Evolutionary conservation across 2,888 invertebrate species (phyloP), one percentile per base, ranked within the genome.

Genomic region (Isotomurus palustris): DNA sequence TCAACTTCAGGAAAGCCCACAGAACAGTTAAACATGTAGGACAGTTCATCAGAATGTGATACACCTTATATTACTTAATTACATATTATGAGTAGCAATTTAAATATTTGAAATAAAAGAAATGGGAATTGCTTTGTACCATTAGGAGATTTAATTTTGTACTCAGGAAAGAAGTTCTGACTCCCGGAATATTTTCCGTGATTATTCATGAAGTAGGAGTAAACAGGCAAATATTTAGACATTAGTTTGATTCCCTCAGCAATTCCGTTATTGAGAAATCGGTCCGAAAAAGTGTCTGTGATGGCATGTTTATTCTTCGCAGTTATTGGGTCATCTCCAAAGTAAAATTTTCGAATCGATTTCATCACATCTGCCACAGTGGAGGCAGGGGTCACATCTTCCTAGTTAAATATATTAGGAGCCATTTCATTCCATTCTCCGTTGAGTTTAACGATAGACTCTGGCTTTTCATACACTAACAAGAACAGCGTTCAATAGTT

Each of bases 1-100:
- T 54, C 49, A 10, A 60, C 44, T 10, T 58, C 56, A 6, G 48
- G 51, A n/a, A n/a, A n/a, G n/a, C n/a, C n/a, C n/a, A n/a, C n/a
- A n/a, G n/a, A n/a, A n/a, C n/a, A n/a, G n/a, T n/a, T n/a, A n/a
- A n/a, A n/a, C n/a, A n/a, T n/a, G n/a, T n/a, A n/a, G n/a, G n/a
- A n/a, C n/a, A n/a, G n/a, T n/a, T n/a, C n/a, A n/a, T n/a, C n/a
- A n/a, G n/a, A n/a, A n/a, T n/a, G n/a, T n/a, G n/a, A n/a, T n/a
- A n/a, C n/a, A n/a, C n/a, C n/a, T n/a, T n/a, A n/a, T n/a, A n/a
- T n/a, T n/a, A n/a, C n/a, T n/a, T n/a, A n/a, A n/a, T n/a, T n/a
- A n/a, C n/a, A n/a, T n/a, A n/a, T n/a, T n/a, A n/a, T n/a, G n/a
- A n/a, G n/a, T n/a, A n/a, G n/a, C n/a, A n/a, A n/a, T n/a, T n/a